These are phyloP conservation scores for Orchestes rusci DNA, from an alignment of 2,888 invertebrate genomes.

Conservation along the genomic window DNA sequence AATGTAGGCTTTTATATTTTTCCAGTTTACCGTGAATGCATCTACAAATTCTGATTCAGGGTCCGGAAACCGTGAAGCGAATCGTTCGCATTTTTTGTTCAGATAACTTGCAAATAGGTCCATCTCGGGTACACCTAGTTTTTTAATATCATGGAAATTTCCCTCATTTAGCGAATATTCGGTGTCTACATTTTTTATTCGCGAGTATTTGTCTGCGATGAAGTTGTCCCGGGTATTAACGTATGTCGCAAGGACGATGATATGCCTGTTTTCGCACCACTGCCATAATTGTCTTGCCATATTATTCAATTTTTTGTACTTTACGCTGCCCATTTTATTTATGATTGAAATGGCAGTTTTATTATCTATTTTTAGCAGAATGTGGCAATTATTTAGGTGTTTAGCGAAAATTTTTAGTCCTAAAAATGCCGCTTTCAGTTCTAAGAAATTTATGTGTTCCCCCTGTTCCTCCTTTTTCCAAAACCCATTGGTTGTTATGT, in stretches of 20 bases:
- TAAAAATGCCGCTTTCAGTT: no score
- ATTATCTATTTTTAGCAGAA: background rate
- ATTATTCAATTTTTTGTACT: background rate
- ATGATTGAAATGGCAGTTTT: background rate
- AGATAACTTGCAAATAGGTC: background rate
- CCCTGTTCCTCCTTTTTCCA: no score
- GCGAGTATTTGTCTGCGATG: background rate
- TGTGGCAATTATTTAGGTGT: background rate
- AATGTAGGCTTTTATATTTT: conserved; percentile 1
- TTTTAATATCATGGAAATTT: background rate
- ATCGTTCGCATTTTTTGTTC: conserved; percentile 4
- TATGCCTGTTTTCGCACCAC: conserved; percentile 16
- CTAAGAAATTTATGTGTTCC: no score
- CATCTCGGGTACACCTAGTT: background rate
- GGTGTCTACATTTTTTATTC: background rate
- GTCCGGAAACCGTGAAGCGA: conserved; percentile 7
- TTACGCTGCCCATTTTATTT: background rate
- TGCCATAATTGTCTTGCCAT: conserved; percentile 18
- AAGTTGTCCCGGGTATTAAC: background rate
- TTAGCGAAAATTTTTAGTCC: no score
- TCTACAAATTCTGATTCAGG: conserved; percentile 3
- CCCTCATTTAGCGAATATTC: background rate
- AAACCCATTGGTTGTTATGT: no score
- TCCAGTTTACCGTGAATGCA: conserved; percentile 7
- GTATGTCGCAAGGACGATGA: conserved; percentile 1